These are phyloP conservation scores for Gambusia yucatana DNA, from an alignment of 2,797 vertebrate species.

Conservation along the genomic window DNA sequence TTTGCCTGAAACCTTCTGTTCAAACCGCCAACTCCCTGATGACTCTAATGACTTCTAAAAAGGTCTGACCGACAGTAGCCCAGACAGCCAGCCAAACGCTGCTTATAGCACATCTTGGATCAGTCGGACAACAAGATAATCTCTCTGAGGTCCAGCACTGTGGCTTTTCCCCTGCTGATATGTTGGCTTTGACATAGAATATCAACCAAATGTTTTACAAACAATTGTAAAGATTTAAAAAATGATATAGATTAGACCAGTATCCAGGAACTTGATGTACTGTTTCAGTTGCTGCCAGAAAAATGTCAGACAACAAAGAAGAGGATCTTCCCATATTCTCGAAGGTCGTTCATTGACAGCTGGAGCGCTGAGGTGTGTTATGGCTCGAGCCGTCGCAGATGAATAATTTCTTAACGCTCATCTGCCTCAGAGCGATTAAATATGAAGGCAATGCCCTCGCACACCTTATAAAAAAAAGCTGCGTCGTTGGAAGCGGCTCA, in stretches of 20 bases:
- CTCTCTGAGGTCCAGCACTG: conserved; percentile 21
- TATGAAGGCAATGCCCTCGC: conserved; percentile 28
- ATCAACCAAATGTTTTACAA: neutral
- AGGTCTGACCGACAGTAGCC: conserved; percentile 53
- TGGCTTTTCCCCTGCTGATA: neutral
- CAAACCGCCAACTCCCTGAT: conserved; percentile 33
- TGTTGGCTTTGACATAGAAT: neutral
- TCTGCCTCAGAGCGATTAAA: conserved; percentile 44
- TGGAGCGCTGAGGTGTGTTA: conserved; percentile 31
- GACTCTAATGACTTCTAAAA: conserved; percentile 57
- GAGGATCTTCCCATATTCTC: conserved; percentile 30
- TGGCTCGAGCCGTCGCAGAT: conserved; percentile 22
- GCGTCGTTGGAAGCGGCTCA: conserved; percentile 14
- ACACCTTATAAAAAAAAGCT: conserved; percentile 17
- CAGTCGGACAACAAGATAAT: conserved; percentile 52
- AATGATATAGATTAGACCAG: neutral
- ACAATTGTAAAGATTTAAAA: neutral
- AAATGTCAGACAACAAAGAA: conserved; percentile 33
- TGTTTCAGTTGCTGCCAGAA: conserved; percentile 4
- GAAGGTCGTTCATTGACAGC: conserved; percentile 48
- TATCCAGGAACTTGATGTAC: neutral
- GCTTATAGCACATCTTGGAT: conserved; percentile 49
- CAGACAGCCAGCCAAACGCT: conserved; percentile 51
- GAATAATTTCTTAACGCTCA: conserved; percentile 38
- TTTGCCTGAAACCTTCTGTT: conserved; percentile 41